A percentile compares a stretch with the other conserved stretches of the same genome.
Evolutionary conservation across 2,888 invertebrate genomes (phyloP).

Genomic region (Chydorus sphaericus): DNA sequence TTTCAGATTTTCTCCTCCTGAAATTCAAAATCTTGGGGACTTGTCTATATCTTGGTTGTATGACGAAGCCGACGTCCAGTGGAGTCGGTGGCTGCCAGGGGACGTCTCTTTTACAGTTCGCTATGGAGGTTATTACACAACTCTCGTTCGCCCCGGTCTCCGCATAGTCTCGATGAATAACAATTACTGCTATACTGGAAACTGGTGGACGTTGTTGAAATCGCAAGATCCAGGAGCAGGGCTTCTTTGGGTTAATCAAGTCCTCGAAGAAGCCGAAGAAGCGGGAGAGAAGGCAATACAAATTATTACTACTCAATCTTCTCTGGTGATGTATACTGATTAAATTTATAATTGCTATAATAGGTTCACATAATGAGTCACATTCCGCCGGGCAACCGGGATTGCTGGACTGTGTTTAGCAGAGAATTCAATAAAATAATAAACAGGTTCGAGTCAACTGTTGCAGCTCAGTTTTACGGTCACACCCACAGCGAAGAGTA

Average conservation of each 20-base stretch:
- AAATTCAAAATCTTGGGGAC: slow-evolving; percentile 22
- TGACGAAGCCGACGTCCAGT: slow-evolving; percentile 29
- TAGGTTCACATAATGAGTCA: slow-evolving; percentile 39
- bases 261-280: slow-evolving; percentile 33
- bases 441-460: slow-evolving; percentile 28
- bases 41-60: slow-evolving; percentile 35
- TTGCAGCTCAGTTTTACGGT: slow-evolving; percentile 31
- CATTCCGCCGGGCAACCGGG: slow-evolving; percentile 32
- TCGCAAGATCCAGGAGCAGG: slow-evolving; percentile 35
- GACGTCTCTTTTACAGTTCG: slow-evolving; percentile 22
- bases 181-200: slow-evolving; percentile 35
- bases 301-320: background rate
- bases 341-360: slow-evolving; percentile 43
- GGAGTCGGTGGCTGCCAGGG: slow-evolving; percentile 31
- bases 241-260: slow-evolving; percentile 34
- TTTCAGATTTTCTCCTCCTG: slow-evolving; percentile 37
- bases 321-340: slow-evolving; percentile 54
- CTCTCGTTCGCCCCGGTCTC: slow-evolving; percentile 30
- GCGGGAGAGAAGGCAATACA: slow-evolving; percentile 25
- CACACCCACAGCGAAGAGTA: slow-evolving; percentile 32
- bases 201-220: slow-evolving; percentile 28
- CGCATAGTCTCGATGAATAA: slow-evolving; percentile 36
- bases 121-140: slow-evolving; percentile 30
- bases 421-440: slow-evolving; percentile 28
- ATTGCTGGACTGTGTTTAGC: slow-evolving; percentile 34